Evolutionary conservation across 92 coral and sea anemone species (phyloP).

Genomic region (Epizoanthus illoricatus): DNA sequence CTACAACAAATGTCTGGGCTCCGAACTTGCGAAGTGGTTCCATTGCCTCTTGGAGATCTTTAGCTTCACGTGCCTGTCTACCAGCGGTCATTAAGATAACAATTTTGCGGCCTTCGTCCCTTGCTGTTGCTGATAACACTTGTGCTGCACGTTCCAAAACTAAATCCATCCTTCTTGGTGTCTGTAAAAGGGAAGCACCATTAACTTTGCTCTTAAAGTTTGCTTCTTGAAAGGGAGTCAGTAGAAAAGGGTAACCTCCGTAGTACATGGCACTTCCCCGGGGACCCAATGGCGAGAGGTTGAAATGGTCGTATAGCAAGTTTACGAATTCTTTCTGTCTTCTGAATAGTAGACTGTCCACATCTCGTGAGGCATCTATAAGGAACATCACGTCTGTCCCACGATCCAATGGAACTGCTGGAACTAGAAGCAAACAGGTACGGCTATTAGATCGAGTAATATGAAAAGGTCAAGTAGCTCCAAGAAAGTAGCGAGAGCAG

Average conservation of each 20-base stretch:
- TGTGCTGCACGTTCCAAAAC: background rate
- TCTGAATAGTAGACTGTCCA: background rate
- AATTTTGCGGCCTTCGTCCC: conserved; percentile 13
- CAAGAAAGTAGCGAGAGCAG: too few species aligned
- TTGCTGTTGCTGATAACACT: conserved; percentile 11
- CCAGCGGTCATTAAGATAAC: conserved; percentile 29
- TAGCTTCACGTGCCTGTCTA: background rate
- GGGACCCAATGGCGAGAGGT: conserved; percentile 23
- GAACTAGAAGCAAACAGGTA: background rate
- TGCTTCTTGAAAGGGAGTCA: background rate
- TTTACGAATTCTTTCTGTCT: conserved; percentile 21
- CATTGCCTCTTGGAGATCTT: conserved; percentile 4
- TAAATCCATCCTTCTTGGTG: conserved; percentile 15
- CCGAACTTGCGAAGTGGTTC: background rate
- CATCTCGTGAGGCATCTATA: conserved; percentile 9
- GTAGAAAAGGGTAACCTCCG: background rate
- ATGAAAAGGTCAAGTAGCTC: too few species aligned
- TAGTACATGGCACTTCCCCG: conserved; percentile 16
- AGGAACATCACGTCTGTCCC: conserved; percentile 15
- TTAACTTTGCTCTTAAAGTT: conserved; percentile 10
- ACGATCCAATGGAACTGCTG: conserved; percentile 21
- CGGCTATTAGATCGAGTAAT: background rate
- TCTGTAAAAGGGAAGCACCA: background rate
- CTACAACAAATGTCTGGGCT: conserved; percentile 38
- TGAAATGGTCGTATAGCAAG: conserved; percentile 21